phyloP scores from a whole-genome alignment of 2,888 invertebrate genomes.

The Lithophane ornitopus region DNA sequence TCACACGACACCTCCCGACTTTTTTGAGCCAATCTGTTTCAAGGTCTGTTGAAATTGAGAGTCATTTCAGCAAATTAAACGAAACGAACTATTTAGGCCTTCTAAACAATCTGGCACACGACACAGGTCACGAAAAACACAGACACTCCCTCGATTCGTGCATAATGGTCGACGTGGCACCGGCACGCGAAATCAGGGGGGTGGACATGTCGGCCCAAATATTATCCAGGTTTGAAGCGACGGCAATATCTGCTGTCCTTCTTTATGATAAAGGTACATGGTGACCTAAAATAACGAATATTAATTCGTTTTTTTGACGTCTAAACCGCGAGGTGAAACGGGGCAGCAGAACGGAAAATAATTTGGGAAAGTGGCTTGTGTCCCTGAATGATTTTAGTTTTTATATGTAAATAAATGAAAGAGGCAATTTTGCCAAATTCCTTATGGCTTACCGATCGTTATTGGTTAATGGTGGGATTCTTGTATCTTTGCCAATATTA shows the following conservation, averaged over 20 bases:
- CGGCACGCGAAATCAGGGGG: slow-evolving; percentile 71
- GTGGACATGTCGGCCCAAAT: slow-evolving; percentile 61
- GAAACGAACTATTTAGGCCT: slow-evolving; percentile 41
- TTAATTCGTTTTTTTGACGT: slow-evolving; percentile 58
- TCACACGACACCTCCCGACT: no score
- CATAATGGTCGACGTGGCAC: slow-evolving; percentile 62
- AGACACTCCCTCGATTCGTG: slow-evolving; percentile 67
- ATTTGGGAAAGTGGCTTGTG: slow-evolving; percentile 49
- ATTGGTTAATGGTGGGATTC: slow-evolving; percentile 50
- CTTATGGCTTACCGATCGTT: slow-evolving; percentile 51
- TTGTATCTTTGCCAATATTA: slow-evolving; percentile 54
- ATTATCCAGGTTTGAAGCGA: slow-evolving; percentile 55
- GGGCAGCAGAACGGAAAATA: slow-evolving; percentile 23
- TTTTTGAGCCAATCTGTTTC: not conserved
- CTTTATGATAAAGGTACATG: slow-evolving; percentile 36
- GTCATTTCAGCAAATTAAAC: slow-evolving; percentile 15
- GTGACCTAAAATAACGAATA: slow-evolving; percentile 66
- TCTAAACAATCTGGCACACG: slow-evolving; percentile 39
- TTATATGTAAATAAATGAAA: slow-evolving; percentile 50
- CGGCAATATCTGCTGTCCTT: slow-evolving; percentile 58
- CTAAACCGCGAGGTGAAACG: slow-evolving; percentile 33
- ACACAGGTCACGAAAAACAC: slow-evolving; percentile 64
- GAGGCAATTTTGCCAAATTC: slow-evolving; percentile 55
- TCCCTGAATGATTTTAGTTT: slow-evolving; percentile 24
- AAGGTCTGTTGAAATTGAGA: not conserved